These are phyloP conservation scores for Monoplex corrugatus DNA, from an alignment of 2,888 invertebrate genomes.

Conservation along the genomic window DNA sequence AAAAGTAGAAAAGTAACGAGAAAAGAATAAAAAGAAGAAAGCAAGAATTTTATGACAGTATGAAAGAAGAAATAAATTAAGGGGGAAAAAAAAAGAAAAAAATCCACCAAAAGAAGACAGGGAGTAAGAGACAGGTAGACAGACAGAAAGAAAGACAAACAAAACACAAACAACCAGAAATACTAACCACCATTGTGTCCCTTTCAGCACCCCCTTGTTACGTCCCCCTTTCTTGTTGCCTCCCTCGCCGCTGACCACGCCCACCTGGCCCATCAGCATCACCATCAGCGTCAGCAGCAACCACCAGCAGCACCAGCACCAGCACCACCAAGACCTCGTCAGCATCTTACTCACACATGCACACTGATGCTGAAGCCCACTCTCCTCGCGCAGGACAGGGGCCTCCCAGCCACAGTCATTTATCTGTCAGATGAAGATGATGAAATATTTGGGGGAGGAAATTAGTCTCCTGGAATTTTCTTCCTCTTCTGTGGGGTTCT, in stretches of 20 bases:
- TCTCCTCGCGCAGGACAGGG: too few species aligned
- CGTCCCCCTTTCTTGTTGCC: constrained; percentile 43
- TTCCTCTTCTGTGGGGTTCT: too few species aligned
- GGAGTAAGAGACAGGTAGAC: neutral
- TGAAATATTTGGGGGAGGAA: too few species aligned
- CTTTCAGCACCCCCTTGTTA: constrained; percentile 61
- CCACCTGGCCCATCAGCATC: neutral
- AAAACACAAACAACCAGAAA: too few species aligned
- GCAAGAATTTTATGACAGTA: too few species aligned
- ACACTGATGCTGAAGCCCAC: neutral
- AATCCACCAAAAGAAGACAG: neutral
- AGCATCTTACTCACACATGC: constrained; percentile 15
- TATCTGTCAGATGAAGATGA: neutral
- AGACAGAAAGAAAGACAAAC: neutral
- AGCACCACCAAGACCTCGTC: constrained; percentile 12
- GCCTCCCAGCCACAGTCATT: neutral
- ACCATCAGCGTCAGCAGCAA: neutral
- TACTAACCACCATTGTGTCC: constrained; percentile 73
- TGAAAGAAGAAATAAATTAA: too few species aligned
- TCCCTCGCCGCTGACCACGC: neutral
- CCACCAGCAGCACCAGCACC: constrained; percentile 19
- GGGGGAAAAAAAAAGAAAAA: too few species aligned
- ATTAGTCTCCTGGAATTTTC: too few species aligned
- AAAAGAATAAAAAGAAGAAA: too few species aligned
- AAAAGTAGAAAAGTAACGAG: too few species aligned